Evolutionary conservation across 53 echinoderm and acorn worm species (phyloP).

Genomic region (Echinometra lucunter): DNA sequence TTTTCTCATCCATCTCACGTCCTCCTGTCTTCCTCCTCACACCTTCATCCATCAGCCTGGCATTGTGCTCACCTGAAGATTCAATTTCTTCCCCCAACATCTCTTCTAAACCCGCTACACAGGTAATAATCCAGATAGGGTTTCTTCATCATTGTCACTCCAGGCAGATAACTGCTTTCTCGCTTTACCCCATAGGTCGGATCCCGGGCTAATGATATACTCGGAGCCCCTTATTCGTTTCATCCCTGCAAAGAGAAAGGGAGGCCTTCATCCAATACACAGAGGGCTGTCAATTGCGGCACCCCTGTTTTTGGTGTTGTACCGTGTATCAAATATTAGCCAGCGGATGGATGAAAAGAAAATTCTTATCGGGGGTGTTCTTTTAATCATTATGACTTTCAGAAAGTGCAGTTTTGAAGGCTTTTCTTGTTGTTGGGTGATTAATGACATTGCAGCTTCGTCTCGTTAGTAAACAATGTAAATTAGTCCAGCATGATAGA

Average conservation of each 20-base stretch:
- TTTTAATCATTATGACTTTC: neutral
- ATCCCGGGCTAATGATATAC: constrained; percentile 7
- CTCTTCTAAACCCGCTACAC: constrained; percentile 22
- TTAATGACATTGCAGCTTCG: neutral
- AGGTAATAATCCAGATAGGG: constrained; percentile 40
- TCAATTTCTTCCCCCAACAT: constrained; percentile 36
- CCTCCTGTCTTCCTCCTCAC: constrained; percentile 16
- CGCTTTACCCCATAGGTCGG: constrained; percentile 10
- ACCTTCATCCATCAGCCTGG: constrained; percentile 16
- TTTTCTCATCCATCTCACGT: neutral
- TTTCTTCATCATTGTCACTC: constrained; percentile 49
- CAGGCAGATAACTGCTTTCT: constrained; percentile 26
- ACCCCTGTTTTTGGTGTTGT: neutral
- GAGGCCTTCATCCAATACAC: neutral
- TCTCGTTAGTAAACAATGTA: constrained; percentile 21
- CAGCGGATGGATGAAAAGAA: constrained; percentile 11
- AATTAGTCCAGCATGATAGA: neutral
- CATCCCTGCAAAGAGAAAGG: neutral
- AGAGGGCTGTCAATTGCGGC: neutral
- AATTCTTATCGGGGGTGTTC: neutral
- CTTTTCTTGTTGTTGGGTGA: neutral
- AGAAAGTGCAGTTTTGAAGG: neutral
- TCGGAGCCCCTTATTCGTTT: constrained; percentile 20
- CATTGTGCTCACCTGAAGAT: constrained; percentile 44
- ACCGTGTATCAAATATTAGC: neutral